Evolutionary conservation across 2,113 vertebrate species (phyloP), one percentile per base, ranked within the genome.

Genomic region (Alosa alosa): DNA sequence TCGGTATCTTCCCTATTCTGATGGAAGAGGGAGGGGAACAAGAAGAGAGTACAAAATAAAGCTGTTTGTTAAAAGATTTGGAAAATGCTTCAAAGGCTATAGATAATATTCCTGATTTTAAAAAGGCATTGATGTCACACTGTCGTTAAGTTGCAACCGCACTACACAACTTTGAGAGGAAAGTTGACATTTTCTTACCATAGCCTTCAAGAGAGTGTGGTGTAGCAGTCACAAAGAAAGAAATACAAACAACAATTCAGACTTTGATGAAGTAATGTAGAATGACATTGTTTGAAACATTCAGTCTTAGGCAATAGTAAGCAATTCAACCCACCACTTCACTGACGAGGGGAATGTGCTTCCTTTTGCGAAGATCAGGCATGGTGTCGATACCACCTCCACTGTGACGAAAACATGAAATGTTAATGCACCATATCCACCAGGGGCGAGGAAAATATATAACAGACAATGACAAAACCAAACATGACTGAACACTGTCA

Each of bases 331-430:
- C 97, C 90, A 99, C 98, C 97, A 99, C 90, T 89, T 99, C 97
- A 91, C 97, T 99, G 93, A 99, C 97, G 87, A 99, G 96, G 0
- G 97, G 97, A 86, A 99, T 94, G 15, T 97, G 96, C 88, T 96
- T 98, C 93, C 95, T 98, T 93, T 96, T 97, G 78, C 96, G 96
- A 64, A 99, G 95, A 90, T 98, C 97, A 0, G 98, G 98, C 97
- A 97, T 99, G 92, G 98, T 99, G 89, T 99, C 98, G 0, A 99
- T 95, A n/a, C 96, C 93, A 81, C 94, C 96, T 5, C 94, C 96
- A 87, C 97, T 98, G 86, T 31, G 88, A 10, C 86, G 49, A 92
- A 86, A 75, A 0, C 8, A 75, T n/a, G 60, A 20, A 25, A n/a
- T 64, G 1, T 60, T 17, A 60, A 60, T 60, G 18, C 55, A 60